Evolutionary conservation across 2,113 vertebrate genomes (phyloP).

Genomic region (Phalacrocorax brasilianus): DNA sequence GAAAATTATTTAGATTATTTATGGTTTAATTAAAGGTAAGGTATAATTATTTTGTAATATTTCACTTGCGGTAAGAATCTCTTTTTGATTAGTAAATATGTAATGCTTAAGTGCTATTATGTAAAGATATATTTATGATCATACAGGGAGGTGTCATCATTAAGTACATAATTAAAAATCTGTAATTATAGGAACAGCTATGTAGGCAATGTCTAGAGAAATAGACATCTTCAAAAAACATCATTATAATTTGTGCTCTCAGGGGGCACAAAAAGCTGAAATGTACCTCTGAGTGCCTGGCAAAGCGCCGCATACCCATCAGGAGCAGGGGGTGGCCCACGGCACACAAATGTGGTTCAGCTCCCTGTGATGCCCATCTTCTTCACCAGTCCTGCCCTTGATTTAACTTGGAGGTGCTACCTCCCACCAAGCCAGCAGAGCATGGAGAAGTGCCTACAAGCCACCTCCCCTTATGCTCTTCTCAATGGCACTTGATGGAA

Average conservation of each 20-base stretch:
- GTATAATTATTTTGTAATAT: conserved; percentile 35
- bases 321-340: accelerated
- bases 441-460: background rate
- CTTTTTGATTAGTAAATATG: conserved; percentile 36
- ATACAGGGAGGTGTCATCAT: background rate
- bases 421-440: background rate
- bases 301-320: background rate
- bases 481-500: background rate
- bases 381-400: background rate
- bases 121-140: conserved; percentile 33
- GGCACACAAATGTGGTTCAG: background rate
- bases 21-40: conserved; percentile 16
- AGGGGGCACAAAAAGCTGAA: background rate
- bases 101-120: conserved; percentile 3
- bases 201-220: background rate
- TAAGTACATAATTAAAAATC: conserved; percentile 30
- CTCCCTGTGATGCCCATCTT: accelerated
- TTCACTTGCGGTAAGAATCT: background rate
- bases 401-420: background rate
- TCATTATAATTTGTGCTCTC: background rate
- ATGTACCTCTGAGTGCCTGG: background rate
- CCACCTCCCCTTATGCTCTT: background rate
- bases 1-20: conserved; percentile 25
- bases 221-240: background rate
- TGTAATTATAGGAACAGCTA: background rate